These are phyloP conservation scores for Marasmarcha lunaedactyla DNA, from an alignment of 2,888 invertebrate species.

Conservation along the genomic window DNA sequence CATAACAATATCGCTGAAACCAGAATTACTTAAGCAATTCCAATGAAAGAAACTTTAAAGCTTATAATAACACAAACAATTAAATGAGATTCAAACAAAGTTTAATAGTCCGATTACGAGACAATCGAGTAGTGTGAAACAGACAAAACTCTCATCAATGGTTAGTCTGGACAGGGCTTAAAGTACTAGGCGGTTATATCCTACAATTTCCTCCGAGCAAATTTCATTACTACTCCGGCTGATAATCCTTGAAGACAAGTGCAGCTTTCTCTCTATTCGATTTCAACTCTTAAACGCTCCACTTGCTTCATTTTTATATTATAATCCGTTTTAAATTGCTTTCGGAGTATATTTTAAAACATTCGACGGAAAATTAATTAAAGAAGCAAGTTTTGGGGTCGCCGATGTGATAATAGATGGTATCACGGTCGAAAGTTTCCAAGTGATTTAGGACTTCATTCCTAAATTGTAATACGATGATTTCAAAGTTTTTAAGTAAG, in stretches of 20 bases:
- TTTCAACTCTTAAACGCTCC: slow-evolving; percentile 54
- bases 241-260: slow-evolving; percentile 56
- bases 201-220: slow-evolving; percentile 55
- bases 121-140: slow-evolving; percentile 44
- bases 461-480: neutral
- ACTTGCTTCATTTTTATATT: slow-evolving; percentile 57
- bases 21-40: neutral
- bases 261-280: slow-evolving; percentile 61
- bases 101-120: slow-evolving; percentile 41
- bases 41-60: slow-evolving; percentile 21
- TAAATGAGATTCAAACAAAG: slow-evolving; percentile 36
- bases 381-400: slow-evolving; percentile 44
- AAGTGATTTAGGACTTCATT: neutral
- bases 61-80: slow-evolving; percentile 35
- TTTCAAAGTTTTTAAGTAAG: neutral
- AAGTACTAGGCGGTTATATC: slow-evolving; percentile 52
- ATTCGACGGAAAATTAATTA: slow-evolving; percentile 58
- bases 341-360: slow-evolving; percentile 47
- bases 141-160: slow-evolving; percentile 65
- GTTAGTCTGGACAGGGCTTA: slow-evolving; percentile 57
- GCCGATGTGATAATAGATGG: slow-evolving; percentile 54
- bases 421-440: slow-evolving; percentile 25
- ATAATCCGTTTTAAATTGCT: slow-evolving; percentile 67
- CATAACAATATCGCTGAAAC: neutral
- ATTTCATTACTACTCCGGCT: slow-evolving; percentile 66